phyloP scores from a whole-genome alignment of 2,113 vertebrate genomes.

The Trematomus loennbergii region DNA sequence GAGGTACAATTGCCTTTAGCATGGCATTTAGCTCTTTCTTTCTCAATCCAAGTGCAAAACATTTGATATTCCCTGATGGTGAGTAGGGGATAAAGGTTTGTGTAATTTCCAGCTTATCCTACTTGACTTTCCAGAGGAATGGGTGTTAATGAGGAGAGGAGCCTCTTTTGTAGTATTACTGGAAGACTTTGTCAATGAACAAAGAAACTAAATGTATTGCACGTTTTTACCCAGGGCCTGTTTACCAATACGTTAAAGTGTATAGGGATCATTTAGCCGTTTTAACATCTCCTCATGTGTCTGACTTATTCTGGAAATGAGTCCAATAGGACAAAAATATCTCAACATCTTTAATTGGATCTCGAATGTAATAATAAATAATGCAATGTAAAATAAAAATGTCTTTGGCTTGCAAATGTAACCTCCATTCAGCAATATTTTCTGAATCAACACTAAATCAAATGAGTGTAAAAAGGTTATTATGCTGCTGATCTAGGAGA shows the following conservation, averaged over 20 bases:
- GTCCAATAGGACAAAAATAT: constrained; percentile 10
- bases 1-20: constrained; percentile 67
- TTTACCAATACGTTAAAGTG: not conserved
- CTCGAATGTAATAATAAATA: not conserved
- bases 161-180: constrained; percentile 68
- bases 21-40: constrained; percentile 61
- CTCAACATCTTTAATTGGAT: constrained; percentile 6
- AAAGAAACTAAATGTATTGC: constrained; percentile 11
- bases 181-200: constrained; percentile 58
- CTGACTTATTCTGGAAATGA: not conserved
- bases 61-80: constrained; percentile 60
- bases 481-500: constrained; percentile 10
- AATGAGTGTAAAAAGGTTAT: not conserved
- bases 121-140: constrained; percentile 75
- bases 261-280: not conserved
- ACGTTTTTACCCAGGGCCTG: not conserved
- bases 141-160: constrained; percentile 72
- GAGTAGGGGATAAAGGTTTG: constrained; percentile 69
- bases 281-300: not conserved
- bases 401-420: constrained; percentile 19
- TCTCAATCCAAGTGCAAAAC: constrained; percentile 70
- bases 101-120: constrained; percentile 78
- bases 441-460: not conserved
- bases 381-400: not conserved
- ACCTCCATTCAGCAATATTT: constrained; percentile 15